Base-by-base conservation (phyloP, 2,113 vertebrate genomes). In the Oncorhynchus kisutch region DNA sequence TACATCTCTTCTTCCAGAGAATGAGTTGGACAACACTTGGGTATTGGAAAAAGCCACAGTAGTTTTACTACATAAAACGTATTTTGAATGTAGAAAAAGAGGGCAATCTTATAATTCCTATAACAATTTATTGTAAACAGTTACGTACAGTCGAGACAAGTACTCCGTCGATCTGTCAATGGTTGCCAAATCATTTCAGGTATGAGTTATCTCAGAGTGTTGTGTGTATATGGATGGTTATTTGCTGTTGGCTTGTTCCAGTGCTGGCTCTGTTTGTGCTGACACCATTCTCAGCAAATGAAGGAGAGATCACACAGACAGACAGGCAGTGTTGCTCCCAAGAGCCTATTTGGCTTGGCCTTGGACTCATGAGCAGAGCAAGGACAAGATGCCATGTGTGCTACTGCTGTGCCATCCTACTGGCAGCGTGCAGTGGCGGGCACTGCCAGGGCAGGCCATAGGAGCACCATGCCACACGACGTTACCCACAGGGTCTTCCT, bases 231-330 rank as follows among this genome's bases (percentile, higher is more conserved):
- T 57, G 20, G 54, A 57, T 14, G 18, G 6, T 45, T 45, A 45
- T 45, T 45, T 45, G 9, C 39, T 54, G 72, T 71, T 77, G 79
- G 75, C 72, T 59, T 48, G 67, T 60, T 77, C 18, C 12, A 77
- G 71, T 65, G 66, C 70, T 73, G 81, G 65, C 81, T 70, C 65
- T 22, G 65, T 74, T 60, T 76, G 60, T 39, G 67, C 65, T 72
- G 77, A 73, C 78, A 71, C 71, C 69, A 59, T 65, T 72, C 31
- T 34, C 72, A 70, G 76, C 45, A 74, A 67, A 83, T 77, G 80
- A 80, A 45, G 69, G 71, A 73, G 67, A 74, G 57, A 80, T 80
- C 74, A 77, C 60, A 71, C 13, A 54, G 14, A 54, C 49, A 54
- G 20, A 51, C 12, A 51, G 49, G 1, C 65, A 49, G n/a, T 54